These are phyloP conservation scores for Chelmon rostratus DNA, from an alignment of 2,797 vertebrate species.

Conservation along the genomic window DNA sequence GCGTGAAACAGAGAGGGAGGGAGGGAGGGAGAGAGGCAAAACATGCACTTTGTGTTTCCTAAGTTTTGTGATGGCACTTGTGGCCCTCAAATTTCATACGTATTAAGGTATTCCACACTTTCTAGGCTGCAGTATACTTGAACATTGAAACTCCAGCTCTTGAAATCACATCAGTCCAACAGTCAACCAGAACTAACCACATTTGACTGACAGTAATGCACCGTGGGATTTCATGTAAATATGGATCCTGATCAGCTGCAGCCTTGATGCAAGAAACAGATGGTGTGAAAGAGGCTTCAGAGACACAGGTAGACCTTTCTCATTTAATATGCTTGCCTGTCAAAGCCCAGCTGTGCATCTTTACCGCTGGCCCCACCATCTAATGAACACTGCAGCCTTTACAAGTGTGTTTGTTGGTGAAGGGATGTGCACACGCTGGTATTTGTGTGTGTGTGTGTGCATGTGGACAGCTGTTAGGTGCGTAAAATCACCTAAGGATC, in stretches of 20 bases:
- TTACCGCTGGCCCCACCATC: conserved; percentile 41
- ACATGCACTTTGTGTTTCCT: not conserved
- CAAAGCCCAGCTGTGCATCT: conserved; percentile 64
- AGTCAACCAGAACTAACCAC: not conserved
- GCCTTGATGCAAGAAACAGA: conserved; percentile 50
- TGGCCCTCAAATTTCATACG: not conserved
- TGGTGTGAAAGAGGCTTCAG: conserved; percentile 48
- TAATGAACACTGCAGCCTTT: conserved; percentile 41
- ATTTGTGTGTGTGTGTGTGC: conserved; percentile 31
- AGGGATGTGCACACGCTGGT: conserved; percentile 30
- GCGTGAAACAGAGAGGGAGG: too few species aligned
- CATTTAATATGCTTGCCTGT: conserved; percentile 62
- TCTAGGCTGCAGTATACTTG: not conserved
- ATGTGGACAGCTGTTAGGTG: conserved; percentile 15
- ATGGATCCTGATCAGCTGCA: conserved; percentile 35
- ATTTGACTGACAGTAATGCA: conserved; percentile 24
- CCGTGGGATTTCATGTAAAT: conserved; percentile 21
- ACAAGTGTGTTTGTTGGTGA: conserved; percentile 29
- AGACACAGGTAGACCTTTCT: conserved; percentile 44
- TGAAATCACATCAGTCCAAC: not conserved
- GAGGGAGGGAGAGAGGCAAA: not conserved
- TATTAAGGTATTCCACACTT: not conserved
- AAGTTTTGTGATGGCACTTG: not conserved
- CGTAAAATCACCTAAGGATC: conserved; percentile 41
- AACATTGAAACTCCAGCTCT: not conserved